Evolutionary conservation across 2,113 vertebrate genomes (phyloP).

Genomic region (Lucifuga dentata): DNA sequence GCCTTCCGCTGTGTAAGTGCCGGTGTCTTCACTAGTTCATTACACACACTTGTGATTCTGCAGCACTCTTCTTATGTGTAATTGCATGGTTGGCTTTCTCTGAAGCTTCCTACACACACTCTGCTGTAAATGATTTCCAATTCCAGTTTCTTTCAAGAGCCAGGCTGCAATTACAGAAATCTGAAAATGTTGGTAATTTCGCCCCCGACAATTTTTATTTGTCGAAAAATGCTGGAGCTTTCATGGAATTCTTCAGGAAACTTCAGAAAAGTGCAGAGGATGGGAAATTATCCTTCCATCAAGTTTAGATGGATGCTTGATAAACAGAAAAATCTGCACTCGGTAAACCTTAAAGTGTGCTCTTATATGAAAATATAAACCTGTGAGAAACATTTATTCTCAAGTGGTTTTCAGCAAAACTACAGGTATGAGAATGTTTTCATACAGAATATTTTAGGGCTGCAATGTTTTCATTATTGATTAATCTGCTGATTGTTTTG

Average conservation of each 20-base stretch:
- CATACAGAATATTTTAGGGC: slow-evolving; percentile 81
- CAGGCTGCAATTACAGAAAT: slow-evolving; percentile 74
- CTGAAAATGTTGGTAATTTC: slow-evolving; percentile 62
- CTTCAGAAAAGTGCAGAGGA: not conserved
- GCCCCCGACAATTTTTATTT: slow-evolving; percentile 58
- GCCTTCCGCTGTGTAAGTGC: slow-evolving; percentile 63
- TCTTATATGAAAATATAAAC: slow-evolving; percentile 10
- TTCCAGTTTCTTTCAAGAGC: slow-evolving; percentile 72
- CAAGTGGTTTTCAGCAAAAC: slow-evolving; percentile 67
- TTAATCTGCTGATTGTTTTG: too few species aligned
- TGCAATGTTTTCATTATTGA: slow-evolving; percentile 2
- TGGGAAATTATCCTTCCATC: not conserved
- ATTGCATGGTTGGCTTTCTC: slow-evolving; percentile 75
- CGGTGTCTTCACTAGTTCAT: slow-evolving; percentile 74
- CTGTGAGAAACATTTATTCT: slow-evolving; percentile 42
- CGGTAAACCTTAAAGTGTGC: not conserved
- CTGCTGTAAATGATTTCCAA: slow-evolving; percentile 74
- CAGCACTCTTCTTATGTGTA: slow-evolving; percentile 71
- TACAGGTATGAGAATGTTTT: slow-evolving; percentile 85
- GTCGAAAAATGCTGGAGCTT: slow-evolving; percentile 38
- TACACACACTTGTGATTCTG: slow-evolving; percentile 69
- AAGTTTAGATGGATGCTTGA: not conserved
- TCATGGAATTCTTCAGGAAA: slow-evolving; percentile 35
- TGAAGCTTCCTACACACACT: slow-evolving; percentile 75
- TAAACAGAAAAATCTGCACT: not conserved